Evolutionary conservation across 2,113 vertebrate genomes (phyloP), one percentile per base, ranked within the genome.

Genomic region (Osmerus eperlanus): DNA sequence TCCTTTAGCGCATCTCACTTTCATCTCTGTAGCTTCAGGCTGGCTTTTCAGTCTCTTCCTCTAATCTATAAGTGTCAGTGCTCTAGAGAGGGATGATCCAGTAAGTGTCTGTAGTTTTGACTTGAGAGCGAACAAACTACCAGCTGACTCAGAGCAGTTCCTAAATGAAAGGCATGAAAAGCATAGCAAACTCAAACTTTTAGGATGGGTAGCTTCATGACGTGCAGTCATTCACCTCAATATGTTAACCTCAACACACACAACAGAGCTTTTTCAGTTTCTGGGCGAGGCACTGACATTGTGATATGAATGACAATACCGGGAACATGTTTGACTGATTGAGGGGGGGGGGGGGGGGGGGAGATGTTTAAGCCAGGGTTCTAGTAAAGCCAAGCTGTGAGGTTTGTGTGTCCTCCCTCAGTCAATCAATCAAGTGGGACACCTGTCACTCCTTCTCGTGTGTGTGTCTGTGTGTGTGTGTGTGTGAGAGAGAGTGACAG

Each of bases 391-490:
- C 41, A n/a, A 36, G 32, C 32, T 36, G 32, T 36, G 56, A 67
- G 76, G 77, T 32, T 12, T 64, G 79, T 63, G 25, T 51, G 67
- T 77, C 66, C 58, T 76, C 62, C 56, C 54, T 61, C 85, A 83
- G 71, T 60, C 70, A 29, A 65, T 82, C 74, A 74, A 78, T 77
- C 67, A 73, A 66, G 65, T 67, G 25, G 16, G 75, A 72, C 83
- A 78, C 83, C 81, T 84, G 77, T 83, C 82, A 82, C 77, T 61
- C 71, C 58, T 79, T 66, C 13, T 55, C 74, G 68, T 76, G 66
- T 74, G 70, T 16, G 19, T 8, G 16, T 32, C 11, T 15, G 19
- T 15, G 14, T n/a, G 9, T 32, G 28, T 36, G 67, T 55, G 53
- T 55, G 53, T 55, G 53, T 13, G 14, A 2, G 41, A 47, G 41